Percentiles rank a stretch among this genome's conserved stretches.
Evolutionary conservation across 2,797 vertebrate species (phyloP).

Genomic region (Siniperca obscura): DNA sequence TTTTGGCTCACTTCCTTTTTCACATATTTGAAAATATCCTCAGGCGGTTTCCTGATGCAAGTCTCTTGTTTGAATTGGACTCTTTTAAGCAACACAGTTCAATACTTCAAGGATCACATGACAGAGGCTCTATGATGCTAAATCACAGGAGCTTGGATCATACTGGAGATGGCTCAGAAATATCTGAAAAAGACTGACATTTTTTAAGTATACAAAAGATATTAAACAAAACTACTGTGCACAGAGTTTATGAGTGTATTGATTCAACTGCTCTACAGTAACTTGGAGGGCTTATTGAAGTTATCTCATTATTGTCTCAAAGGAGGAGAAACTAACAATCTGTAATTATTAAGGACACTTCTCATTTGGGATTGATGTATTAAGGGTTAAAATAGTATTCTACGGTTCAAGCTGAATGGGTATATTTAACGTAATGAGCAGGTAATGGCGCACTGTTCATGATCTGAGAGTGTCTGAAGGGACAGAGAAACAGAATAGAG

Average conservation of each 20-base stretch:
- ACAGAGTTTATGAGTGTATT: not conserved
- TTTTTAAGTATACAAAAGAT: not conserved
- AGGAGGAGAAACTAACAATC: not conserved
- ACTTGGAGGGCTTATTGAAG: not conserved
- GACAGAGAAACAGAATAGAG: not conserved
- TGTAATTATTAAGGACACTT: conserved; percentile 3
- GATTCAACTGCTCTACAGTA: conserved; percentile 2
- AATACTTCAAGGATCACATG: conserved; percentile 27
- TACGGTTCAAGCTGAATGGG: not conserved
- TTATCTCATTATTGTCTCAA: not conserved
- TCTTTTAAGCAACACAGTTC: conserved; percentile 24
- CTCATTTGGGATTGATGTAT: not conserved
- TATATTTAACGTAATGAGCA: not conserved
- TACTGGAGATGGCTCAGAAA: not conserved
- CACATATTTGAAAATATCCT: conserved; percentile 49
- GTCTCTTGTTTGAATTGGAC: conserved; percentile 42
- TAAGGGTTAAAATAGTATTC: not conserved
- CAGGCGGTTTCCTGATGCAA: conserved; percentile 30
- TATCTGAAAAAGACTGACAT: not conserved
- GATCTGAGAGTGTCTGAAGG: not conserved
- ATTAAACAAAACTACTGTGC: not conserved
- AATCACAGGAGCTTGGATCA: conserved; percentile 14
- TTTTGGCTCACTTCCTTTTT: conserved; percentile 47
- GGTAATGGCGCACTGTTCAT: not conserved
- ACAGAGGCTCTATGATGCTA: not conserved